A percentile compares a stretch with the other conserved stretches of the same genome.
These are phyloP conservation scores for Passer domesticus DNA, from an alignment of 2,113 vertebrate species.

Conservation along the genomic window DNA sequence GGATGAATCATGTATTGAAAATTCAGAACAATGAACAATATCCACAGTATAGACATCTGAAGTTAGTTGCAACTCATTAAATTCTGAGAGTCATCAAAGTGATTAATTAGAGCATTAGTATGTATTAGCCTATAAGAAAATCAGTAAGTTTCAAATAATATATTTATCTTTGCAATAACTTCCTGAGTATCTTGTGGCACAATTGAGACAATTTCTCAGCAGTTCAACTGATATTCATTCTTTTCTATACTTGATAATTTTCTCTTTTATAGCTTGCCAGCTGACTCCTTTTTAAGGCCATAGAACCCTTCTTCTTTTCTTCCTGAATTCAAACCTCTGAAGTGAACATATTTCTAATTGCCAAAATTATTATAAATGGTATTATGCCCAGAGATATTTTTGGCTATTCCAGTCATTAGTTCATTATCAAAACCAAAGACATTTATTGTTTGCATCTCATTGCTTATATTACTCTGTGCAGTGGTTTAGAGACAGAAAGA, in stretches of 20 bases:
- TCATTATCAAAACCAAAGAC: not conserved
- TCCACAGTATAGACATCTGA: not conserved
- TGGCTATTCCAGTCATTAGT: not conserved
- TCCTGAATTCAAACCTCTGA: not conserved
- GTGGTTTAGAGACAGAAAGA: not conserved
- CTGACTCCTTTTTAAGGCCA: not conserved
- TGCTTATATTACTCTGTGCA: not conserved
- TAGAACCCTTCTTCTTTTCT: not conserved
- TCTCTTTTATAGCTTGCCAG: not conserved
- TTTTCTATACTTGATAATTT: not conserved
- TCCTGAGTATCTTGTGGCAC: not conserved
- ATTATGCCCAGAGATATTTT: not conserved
- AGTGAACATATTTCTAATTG: not conserved
- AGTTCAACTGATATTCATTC: not conserved
- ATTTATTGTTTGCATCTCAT: not conserved
- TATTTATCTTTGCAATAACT: not conserved
- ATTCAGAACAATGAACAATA: not conserved
- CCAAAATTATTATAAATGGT: not conserved
- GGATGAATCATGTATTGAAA: fast-evolving
- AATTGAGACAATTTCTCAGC: not conserved
- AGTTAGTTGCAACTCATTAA: not conserved
- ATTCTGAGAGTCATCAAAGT: not conserved
- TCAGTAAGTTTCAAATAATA: not conserved
- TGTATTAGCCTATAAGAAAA: not conserved
- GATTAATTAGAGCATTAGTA: not conserved